Conservation (phyloP, 2,797 vertebrate species). For the Botia kubotai region DNA sequence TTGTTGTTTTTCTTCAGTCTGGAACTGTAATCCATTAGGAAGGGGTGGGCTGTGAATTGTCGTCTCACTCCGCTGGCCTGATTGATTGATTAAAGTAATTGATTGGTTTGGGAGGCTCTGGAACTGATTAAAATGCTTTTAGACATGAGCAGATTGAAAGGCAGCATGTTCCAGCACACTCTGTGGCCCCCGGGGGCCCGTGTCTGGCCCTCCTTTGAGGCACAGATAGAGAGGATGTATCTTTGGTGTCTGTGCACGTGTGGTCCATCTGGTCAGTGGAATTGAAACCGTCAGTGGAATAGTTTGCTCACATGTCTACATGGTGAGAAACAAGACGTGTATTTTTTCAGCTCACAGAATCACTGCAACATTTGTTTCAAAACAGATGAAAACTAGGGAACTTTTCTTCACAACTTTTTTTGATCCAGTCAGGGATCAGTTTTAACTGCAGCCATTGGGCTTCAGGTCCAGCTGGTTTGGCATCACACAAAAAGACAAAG, state of each 20-base stretch:
- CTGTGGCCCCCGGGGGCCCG: conserved; percentile 39
- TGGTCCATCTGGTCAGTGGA: conserved; percentile 40
- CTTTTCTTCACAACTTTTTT: neutral
- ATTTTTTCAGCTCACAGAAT: conserved; percentile 26
- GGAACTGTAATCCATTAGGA: conserved; percentile 49
- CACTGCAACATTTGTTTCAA: conserved; percentile 17
- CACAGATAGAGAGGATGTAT: conserved; percentile 21
- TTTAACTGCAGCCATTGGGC: conserved; percentile 3
- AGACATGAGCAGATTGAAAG: conserved; percentile 58
- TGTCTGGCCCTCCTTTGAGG: conserved; percentile 41
- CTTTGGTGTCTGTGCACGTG: conserved; percentile 2
- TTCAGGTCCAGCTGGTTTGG: conserved; percentile 30
- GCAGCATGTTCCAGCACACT: conserved; percentile 48
- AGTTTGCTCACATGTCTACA: conserved; percentile 23
- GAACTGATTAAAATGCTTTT: conserved; percentile 59
- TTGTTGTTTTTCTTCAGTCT: conserved; percentile 68
- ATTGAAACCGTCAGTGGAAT: conserved; percentile 32
- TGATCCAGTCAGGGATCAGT: conserved; percentile 30
- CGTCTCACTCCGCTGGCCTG: conserved; percentile 41
- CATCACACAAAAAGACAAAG: conserved; percentile 11
- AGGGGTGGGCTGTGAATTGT: conserved; percentile 19
- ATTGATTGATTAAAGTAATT: conserved; percentile 61
- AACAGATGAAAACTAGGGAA: neutral
- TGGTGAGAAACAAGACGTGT: too few species aligned
- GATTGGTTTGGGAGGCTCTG: conserved; percentile 57